Evolutionary conservation across 2,113 vertebrate genomes (phyloP).

Genomic region (Morone chrysops): DNA sequence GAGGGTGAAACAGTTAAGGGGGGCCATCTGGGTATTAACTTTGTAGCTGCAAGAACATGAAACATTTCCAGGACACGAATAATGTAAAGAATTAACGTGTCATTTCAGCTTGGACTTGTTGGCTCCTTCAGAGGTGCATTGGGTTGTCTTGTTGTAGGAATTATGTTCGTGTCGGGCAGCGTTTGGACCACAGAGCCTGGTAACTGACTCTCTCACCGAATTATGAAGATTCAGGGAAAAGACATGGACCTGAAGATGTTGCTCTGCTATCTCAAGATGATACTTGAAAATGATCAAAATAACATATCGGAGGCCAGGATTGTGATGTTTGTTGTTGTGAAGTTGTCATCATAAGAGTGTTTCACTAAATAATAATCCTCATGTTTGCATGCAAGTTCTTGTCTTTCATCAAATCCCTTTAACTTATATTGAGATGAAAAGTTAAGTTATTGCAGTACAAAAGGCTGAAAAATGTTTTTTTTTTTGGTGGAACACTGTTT

Average conservation of each 20-base stretch:
- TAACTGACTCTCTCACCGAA: neutral
- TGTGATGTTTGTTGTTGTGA: constrained; percentile 38
- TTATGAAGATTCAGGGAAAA: constrained; percentile 28
- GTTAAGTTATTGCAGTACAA: neutral
- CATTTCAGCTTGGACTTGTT: neutral
- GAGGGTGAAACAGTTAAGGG: neutral
- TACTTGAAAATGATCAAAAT: constrained; percentile 79
- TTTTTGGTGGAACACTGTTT: constrained; percentile 1
- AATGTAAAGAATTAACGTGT: neutral
- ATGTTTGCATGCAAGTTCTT: constrained; percentile 65
- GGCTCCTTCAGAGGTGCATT: constrained; percentile 4
- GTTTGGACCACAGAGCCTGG: constrained; percentile 21
- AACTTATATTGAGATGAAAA: constrained; percentile 26
- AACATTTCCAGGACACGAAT: constrained; percentile 1
- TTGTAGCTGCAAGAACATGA: neutral
- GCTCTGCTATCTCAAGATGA: constrained; percentile 49
- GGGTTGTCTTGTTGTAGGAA: constrained; percentile 17
- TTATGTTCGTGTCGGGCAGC: neutral
- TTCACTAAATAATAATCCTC: constrained; percentile 29
- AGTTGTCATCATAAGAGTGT: constrained; percentile 42
- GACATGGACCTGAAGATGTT: constrained; percentile 21
- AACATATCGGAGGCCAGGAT: constrained; percentile 37
- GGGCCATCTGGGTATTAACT: constrained; percentile 27
- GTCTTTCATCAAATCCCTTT: constrained; percentile 48
- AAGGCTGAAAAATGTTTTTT: constrained; percentile 11